Conservation (phyloP, 2,797 vertebrate genomes). For the Takifugu rubripes region DNA sequence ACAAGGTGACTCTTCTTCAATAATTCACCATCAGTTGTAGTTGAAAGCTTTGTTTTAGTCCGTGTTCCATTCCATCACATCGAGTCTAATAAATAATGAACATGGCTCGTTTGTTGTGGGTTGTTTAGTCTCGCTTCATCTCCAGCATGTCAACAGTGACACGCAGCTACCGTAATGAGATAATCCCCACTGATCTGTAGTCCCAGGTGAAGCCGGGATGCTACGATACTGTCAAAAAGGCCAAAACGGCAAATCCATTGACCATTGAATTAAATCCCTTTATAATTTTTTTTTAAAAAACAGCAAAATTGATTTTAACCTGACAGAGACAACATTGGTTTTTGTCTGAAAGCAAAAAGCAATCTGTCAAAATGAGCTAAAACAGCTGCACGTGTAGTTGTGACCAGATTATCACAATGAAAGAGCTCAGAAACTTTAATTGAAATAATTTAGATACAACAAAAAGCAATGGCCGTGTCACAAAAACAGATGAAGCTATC, state of each 20-base stretch:
- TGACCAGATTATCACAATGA: too few relatives aligned
- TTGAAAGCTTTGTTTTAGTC: conserved; percentile 43
- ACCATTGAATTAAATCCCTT: too few relatives aligned
- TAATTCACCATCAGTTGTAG: conserved; percentile 51
- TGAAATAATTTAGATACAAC: too few relatives aligned
- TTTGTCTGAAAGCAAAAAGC: too few relatives aligned
- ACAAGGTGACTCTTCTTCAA: conserved; percentile 26
- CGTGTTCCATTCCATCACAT: conserved; percentile 38
- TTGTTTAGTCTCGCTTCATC: conserved; percentile 38
- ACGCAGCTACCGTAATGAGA: conserved; percentile 36
- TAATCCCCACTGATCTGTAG: conserved; percentile 48
- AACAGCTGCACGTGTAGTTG: too few relatives aligned
- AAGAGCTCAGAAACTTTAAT: too few relatives aligned
- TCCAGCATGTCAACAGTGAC: conserved; percentile 22
- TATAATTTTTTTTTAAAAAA: too few relatives aligned
- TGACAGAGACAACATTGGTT: too few relatives aligned
- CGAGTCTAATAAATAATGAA: conserved; percentile 57
- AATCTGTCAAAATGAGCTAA: too few relatives aligned
- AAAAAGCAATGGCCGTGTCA: not conserved
- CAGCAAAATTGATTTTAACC: too few relatives aligned
- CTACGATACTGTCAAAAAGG: too few relatives aligned
- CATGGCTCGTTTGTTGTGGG: conserved; percentile 43
- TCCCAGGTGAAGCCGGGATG: conserved; percentile 16
- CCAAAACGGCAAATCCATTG: too few relatives aligned
- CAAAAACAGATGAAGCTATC: not conserved